These are phyloP conservation scores for Megaceryle torquata DNA, from an alignment of 2,113 vertebrate genomes.

Conservation along the genomic window DNA sequence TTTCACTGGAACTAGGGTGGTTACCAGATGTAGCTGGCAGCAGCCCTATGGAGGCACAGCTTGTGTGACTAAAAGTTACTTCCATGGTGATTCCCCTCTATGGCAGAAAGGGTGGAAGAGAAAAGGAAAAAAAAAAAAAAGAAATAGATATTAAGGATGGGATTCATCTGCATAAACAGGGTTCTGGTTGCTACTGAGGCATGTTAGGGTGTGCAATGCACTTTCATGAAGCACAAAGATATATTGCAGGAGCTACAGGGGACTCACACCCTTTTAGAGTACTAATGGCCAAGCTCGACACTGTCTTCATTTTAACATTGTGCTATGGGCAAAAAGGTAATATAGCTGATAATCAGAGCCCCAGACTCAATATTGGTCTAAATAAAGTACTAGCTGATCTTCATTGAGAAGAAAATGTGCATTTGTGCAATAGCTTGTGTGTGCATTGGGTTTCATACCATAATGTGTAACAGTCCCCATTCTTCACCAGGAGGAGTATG, in stretches of 20 bases:
- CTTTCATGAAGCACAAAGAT: background rate
- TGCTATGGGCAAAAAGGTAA: background rate
- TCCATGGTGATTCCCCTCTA: background rate
- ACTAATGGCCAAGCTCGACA: background rate
- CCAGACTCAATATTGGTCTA: background rate
- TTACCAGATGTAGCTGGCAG: background rate
- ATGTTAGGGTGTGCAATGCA: background rate
- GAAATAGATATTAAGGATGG: background rate
- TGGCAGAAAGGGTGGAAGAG: background rate
- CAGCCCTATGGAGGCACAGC: background rate
- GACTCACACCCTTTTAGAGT: too few species aligned
- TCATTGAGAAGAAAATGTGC: background rate
- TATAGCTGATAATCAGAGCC: background rate
- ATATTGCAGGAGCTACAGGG: background rate
- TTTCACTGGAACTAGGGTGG: background rate
- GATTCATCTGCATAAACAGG: background rate
- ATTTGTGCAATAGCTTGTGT: background rate
- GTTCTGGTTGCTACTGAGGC: background rate
- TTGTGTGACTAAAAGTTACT: background rate
- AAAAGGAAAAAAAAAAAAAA: background rate
- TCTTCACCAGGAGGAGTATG: background rate
- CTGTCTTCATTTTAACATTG: background rate
- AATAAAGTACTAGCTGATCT: background rate
- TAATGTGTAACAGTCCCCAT: rapidly evolving
- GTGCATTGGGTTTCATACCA: rapidly evolving